Percentiles rank a stretch among this genome's conserved stretches.
These are phyloP conservation scores for Cepphus grylle DNA, from an alignment of 2,113 vertebrate genomes.

Conservation along the genomic window DNA sequence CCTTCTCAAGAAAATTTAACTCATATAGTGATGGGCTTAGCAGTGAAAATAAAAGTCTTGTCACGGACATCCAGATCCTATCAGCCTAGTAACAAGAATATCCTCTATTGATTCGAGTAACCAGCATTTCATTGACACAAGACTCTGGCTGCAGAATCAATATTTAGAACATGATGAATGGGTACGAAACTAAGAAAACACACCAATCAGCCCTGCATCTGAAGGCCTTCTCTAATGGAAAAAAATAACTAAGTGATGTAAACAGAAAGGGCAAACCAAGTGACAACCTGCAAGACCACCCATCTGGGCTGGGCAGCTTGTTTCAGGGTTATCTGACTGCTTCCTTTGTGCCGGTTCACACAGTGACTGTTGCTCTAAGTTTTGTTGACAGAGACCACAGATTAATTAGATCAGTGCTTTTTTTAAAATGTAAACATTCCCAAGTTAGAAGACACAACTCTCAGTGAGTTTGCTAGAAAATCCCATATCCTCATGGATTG, in stretches of 20 bases:
- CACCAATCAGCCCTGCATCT: neutral
- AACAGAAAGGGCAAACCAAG: slow-evolving; percentile 51
- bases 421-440: slow-evolving; percentile 41
- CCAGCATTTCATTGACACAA: neutral
- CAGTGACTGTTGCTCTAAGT: neutral
- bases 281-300: slow-evolving; percentile 53
- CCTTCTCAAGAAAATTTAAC: neutral
- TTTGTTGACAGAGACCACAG: slow-evolving; percentile 47
- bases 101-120: neutral
- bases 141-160: slow-evolving; percentile 12
- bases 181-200: slow-evolving; percentile 42
- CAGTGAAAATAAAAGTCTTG: neutral
- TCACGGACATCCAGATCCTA: neutral
- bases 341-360: slow-evolving; percentile 26
- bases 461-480: neutral
- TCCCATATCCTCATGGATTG: neutral
- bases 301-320: slow-evolving; percentile 1
- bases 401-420: slow-evolving; percentile 1
- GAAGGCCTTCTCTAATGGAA: slow-evolving; percentile 50
- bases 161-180: slow-evolving; percentile 51
- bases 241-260: slow-evolving; percentile 42
- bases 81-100: slow-evolving; percentile 1
- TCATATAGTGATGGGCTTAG: neutral
- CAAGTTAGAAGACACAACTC: neutral
- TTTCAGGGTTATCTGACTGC: slow-evolving; percentile 32